A percentile compares a stretch with the other conserved stretches of the same genome.
These are phyloP conservation scores for Troilus luridus DNA, from an alignment of 2,888 invertebrate species.

Conservation along the genomic window DNA sequence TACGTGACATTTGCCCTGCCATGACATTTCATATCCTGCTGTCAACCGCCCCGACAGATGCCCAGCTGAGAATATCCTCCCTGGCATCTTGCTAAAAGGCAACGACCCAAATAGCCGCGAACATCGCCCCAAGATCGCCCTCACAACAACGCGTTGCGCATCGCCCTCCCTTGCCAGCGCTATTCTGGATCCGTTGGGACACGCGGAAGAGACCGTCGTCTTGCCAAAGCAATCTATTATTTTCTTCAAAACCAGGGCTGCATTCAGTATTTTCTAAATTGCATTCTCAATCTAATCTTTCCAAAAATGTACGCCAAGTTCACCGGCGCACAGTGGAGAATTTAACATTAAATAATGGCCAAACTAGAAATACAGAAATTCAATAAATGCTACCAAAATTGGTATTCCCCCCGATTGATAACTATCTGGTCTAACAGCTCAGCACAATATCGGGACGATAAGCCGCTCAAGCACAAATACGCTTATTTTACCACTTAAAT, in stretches of 20 bases:
- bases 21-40: background rate
- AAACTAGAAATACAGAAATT: background rate
- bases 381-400: background rate
- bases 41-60: background rate
- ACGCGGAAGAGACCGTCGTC: background rate
- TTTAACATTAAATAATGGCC: too few species aligned
- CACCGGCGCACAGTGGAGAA: too few species aligned
- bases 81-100: slow-evolving; percentile 10
- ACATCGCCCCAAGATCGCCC: slow-evolving; percentile 41
- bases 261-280: background rate
- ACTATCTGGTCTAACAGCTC: too few species aligned
- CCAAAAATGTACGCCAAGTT: background rate
- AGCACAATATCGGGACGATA: too few species aligned
- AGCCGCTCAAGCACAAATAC: too few species aligned
- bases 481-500: too few species aligned
- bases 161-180: background rate
- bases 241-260: background rate
- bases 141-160: slow-evolving; percentile 3
- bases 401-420: too few species aligned
- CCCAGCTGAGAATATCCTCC: background rate
- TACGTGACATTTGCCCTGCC: background rate
- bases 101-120: slow-evolving; percentile 10
- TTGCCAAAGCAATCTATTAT: background rate
- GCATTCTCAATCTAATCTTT: background rate
- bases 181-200: background rate